Conservation (phyloP, 2,888 invertebrate species). For the Lochmaea crataegi region DNA sequence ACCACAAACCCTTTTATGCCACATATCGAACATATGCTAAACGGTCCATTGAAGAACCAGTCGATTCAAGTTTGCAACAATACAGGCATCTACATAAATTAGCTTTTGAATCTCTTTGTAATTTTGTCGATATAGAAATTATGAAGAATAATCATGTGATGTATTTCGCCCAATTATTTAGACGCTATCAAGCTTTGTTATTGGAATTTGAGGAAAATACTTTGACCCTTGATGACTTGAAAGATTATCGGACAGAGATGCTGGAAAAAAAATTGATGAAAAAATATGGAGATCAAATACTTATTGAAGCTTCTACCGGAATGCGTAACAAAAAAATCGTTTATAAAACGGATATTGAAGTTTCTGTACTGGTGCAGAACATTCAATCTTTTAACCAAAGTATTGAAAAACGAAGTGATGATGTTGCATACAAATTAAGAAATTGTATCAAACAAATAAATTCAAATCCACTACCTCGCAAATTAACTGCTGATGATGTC, state of each 20-base stretch:
- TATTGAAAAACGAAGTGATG: slow-evolving; percentile 43
- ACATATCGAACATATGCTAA: slow-evolving; percentile 28
- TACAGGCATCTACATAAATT: slow-evolving; percentile 39
- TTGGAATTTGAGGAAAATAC: slow-evolving; percentile 50
- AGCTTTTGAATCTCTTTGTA: slow-evolving; percentile 37
- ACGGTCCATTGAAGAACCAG: slow-evolving; percentile 22
- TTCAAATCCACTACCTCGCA: slow-evolving; percentile 15
- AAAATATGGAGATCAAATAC: slow-evolving; percentile 48
- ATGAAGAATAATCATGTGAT: slow-evolving; percentile 38
- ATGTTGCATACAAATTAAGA: slow-evolving; percentile 38
- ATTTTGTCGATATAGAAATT: slow-evolving; percentile 33
- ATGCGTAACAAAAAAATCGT: slow-evolving; percentile 47
- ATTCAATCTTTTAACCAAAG: slow-evolving; percentile 44
- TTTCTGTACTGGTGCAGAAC: too few species aligned
- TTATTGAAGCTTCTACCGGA: slow-evolving; percentile 46
- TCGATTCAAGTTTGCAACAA: slow-evolving; percentile 23
- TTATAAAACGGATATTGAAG: slow-evolving; percentile 50
- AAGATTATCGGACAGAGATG: slow-evolving; percentile 50
- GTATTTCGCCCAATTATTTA: slow-evolving; percentile 38
- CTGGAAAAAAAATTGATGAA: slow-evolving; percentile 50
- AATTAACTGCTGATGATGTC: too few species aligned
- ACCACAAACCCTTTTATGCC: slow-evolving; percentile 35
- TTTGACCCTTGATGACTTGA: slow-evolving; percentile 45
- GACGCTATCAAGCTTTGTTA: slow-evolving; percentile 45
- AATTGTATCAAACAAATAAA: slow-evolving; percentile 46